Base-by-base conservation (phyloP, 2,888 invertebrate genomes). In the Melipona bicolor region DNA sequence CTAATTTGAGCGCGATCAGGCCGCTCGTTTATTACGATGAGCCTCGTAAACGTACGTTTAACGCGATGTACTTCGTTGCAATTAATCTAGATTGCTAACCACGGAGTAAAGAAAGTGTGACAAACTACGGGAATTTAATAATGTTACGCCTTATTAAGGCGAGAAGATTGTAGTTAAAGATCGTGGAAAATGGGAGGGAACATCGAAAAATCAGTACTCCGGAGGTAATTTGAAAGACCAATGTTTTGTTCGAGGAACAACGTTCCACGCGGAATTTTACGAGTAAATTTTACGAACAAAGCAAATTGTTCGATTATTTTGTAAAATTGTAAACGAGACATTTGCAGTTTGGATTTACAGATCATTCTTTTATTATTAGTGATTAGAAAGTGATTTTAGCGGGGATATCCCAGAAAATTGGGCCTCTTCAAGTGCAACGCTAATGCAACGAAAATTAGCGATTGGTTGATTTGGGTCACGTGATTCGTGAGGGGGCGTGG, bases 21-120 rank as follows among this genome's bases (percentile, higher is more conserved):
- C 64, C 64, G 17, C 27, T 73, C 64, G 17, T 72, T 32, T 61
- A 27, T 73, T 62, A 9, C 5, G 17, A 52, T 19, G 73, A 32
- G 32, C 32, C 15, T 36, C 24, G 36, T 54, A 36, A 74, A 43
- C 19, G 32, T 43, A 36, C 52, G 24, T 49, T 61, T 43, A 72
- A 21, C 21, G 11, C 27, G 27, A 27, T 13, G 13, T 19, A 24
- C 32, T 52, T 62, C 62, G 62, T 73, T 52, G n/a, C 24, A 74
- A 65, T 74, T 65, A 65, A 52, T 36, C 52, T n/a, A 24, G 24
- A 54, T 52, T 54, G 11, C 11, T 65, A 24, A 13, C 21, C 36
- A 36, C 36, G 19, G 17, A 74, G 54, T 64, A 74, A 65, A 74
- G 74, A 74, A 74, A 74, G 74, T 65, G 74, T 65, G 64, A 73